Evolutionary conservation across 2,797 vertebrate genomes (phyloP).

Genomic region (Triplophysa bombifrons): DNA sequence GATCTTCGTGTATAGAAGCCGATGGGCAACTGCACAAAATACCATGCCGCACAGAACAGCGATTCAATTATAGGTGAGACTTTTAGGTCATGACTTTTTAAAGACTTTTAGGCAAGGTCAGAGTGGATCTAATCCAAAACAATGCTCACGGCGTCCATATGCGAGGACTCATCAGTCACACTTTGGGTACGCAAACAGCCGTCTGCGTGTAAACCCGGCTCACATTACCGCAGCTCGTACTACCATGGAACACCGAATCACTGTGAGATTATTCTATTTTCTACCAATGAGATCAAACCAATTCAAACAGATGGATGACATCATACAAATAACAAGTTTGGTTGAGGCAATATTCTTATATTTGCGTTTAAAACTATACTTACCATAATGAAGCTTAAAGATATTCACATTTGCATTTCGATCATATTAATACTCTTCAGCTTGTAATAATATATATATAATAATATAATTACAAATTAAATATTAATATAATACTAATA

Average conservation of each 20-base stretch:
- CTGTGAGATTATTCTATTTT: constrained; percentile 4
- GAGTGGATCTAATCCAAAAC: constrained; percentile 32
- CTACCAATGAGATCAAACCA: not conserved
- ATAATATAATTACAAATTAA: too few relatives aligned
- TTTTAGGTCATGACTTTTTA: too few relatives aligned
- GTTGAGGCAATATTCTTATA: too few relatives aligned
- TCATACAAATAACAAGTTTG: not conserved
- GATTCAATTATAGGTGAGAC: constrained; percentile 13
- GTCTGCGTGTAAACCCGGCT: not conserved
- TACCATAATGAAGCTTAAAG: not conserved
- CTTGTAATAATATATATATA: too few relatives aligned
- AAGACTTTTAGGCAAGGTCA: constrained; percentile 30
- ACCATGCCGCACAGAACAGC: constrained; percentile 2
- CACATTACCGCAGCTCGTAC: not conserved
- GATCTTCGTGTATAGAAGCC: constrained; percentile 20
- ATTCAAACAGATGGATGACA: not conserved
- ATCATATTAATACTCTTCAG: too few relatives aligned
- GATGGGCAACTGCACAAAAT: constrained; percentile 22
- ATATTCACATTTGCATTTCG: not conserved
- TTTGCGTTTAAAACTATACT: not conserved
- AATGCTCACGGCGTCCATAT: constrained; percentile 32
- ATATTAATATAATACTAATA: too few relatives aligned
- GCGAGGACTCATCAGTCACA: constrained; percentile 27
- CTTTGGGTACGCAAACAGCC: constrained; percentile 14
- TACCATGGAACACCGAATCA: not conserved